Conservation (phyloP, 2,888 invertebrate genomes). For the Drosophila colorata region DNA sequence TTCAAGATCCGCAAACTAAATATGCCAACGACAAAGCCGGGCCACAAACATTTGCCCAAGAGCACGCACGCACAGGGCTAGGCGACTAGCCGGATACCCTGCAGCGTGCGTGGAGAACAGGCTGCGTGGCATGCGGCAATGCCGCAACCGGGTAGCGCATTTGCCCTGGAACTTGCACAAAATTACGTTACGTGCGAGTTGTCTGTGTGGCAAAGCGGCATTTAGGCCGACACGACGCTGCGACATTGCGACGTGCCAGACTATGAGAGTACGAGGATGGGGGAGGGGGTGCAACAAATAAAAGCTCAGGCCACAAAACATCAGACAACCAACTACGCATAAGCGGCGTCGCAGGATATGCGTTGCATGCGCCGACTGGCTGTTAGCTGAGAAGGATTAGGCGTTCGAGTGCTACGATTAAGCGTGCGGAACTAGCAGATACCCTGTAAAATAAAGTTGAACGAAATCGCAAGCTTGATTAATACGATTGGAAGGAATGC, state of each 20-base stretch:
- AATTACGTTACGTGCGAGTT: constrained; percentile 50
- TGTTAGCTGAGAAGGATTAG: constrained; percentile 30
- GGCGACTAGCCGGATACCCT: constrained; percentile 52
- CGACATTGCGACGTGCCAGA: constrained; percentile 14
- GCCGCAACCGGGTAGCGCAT: constrained; percentile 44
- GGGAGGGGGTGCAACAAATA: constrained; percentile 52
- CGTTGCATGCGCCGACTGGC: constrained; percentile 39
- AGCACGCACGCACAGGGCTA: background rate
- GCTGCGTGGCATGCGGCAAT: background rate
- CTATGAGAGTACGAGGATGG: background rate
- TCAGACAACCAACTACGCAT: constrained; percentile 75
- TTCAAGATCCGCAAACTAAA: constrained; percentile 76
- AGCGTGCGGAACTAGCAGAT: background rate
- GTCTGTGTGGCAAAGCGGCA: constrained; percentile 16
- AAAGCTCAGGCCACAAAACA: constrained; percentile 71
- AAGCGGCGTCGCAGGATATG: constrained; percentile 65
- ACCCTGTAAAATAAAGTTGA: background rate
- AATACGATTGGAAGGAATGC: too few relatives aligned
- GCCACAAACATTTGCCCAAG: constrained; percentile 52
- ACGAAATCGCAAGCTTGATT: too few relatives aligned
- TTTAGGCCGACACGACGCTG: constrained; percentile 17
- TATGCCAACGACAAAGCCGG: constrained; percentile 62
- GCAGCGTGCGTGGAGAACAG: background rate
- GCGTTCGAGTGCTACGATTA: background rate
- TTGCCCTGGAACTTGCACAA: constrained; percentile 51